phyloP scores from a whole-genome alignment of 30 jellyfish, hydroid and myxozoan genomes.

The Turritopsis dohrnii region DNA sequence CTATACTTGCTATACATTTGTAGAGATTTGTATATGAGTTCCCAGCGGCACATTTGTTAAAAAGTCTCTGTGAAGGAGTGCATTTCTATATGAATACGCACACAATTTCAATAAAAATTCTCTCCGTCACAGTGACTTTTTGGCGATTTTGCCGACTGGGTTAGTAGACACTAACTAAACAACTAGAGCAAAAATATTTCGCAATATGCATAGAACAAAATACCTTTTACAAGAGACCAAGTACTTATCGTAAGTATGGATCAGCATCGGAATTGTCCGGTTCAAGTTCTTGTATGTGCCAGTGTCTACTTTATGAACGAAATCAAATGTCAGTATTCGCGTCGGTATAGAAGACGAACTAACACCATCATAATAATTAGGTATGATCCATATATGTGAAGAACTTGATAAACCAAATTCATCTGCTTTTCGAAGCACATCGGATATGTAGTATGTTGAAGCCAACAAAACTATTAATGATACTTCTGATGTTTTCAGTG shows the following conservation, averaged over 20 bases:
- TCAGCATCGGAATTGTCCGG: neutral
- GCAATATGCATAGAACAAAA: neutral
- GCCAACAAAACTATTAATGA: conserved; percentile 1
- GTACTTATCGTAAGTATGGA: neutral
- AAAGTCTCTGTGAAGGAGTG: too few species aligned
- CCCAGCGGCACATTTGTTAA: too few species aligned
- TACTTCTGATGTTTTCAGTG: conserved; percentile 6
- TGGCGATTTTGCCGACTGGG: too few species aligned
- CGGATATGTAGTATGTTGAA: neutral
- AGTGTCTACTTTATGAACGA: neutral
- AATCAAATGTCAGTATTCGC: neutral
- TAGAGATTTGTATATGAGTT: too few species aligned
- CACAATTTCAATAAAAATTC: too few species aligned
- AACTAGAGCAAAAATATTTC: neutral
- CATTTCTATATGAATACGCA: too few species aligned
- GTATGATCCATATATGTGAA: conserved; percentile 9
- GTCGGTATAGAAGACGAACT: conserved; percentile 1
- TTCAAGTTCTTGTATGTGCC: neutral
- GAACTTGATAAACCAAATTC: conserved; percentile 2
- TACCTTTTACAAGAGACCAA: neutral
- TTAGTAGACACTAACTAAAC: too few species aligned
- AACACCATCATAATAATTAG: conserved; percentile 7
- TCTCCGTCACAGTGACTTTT: too few species aligned
- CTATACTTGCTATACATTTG: too few species aligned
- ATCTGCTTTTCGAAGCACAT: conserved; percentile 5